Base-by-base conservation (phyloP, 2,888 invertebrate species). In the Plusia festucae region DNA sequence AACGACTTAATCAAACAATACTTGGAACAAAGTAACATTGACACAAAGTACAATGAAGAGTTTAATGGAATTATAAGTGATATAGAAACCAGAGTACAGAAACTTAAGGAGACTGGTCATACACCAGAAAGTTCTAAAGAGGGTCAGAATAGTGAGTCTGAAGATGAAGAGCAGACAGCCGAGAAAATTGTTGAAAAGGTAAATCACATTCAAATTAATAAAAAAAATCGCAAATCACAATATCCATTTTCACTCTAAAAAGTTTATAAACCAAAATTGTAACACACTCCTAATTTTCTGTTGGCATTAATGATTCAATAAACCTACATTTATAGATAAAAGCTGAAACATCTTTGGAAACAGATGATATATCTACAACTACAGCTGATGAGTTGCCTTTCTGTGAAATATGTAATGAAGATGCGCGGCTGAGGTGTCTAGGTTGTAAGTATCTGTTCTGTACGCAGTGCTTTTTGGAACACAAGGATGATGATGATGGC, bases 361-460 rank as follows among this genome's bases (percentile, higher is more conserved):
- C 85, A 27, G 84, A 85, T 61, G 85, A 90, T 18, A 82, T 89
- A 13, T 77, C 82, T 15, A 71, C 82, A 56, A 64, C 85, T 34
- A 79, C 74, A 55, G 78, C 83, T 78, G 94, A 96, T 80, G 97
- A 97, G 84, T 91, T 98, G 53, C 97, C 97, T 4, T 97, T 97
- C 95, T 99, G 98, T 91, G 97, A 97, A 76, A 97, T 98, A 76
- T 99, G 98, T 87, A 98, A 98, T 88, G 97, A 97, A 85, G 97
- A 97, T 91, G 97, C 98, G 1, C 95, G 91, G 9, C 91, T 97
- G 72, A 94, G 97, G 57, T 99, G 98, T 86, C 90, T 96, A 53
- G 98, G 97, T 68, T 99, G 98, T 90, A 96, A 96, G 46, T 98
- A 98, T 88, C 92, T 98, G 9, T 99, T 97, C 88, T 99, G 99